Evolutionary conservation across 2,797 vertebrate genomes (phyloP), one percentile per base, ranked within the genome.

Genomic region (Heterohyrax brucei): DNA sequence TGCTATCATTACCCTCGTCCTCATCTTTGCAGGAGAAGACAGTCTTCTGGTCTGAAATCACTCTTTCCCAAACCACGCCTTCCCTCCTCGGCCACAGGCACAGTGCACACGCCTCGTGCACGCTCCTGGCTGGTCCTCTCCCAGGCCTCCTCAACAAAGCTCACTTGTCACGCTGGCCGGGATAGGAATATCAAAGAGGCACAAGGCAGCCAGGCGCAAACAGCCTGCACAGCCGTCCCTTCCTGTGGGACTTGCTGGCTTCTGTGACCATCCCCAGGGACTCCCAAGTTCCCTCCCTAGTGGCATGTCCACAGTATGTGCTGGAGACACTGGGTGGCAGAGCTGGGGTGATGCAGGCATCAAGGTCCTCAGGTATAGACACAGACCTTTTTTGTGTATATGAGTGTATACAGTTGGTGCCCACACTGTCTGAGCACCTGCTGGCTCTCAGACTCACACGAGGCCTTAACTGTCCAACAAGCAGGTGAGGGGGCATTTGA

Each of bases 301-400:
- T 7, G 30, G 64, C 21, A 22, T 0, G 9, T 3, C 24, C 79
- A 2, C 0, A 44, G n/a, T 9, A 0, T 16, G 68, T 4, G 4
- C 24, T 1, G 75, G 80, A n/a, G 73, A 68, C 22, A 1, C 2
- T 0, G 24, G 24, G 3, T 22, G 61, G 59, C 14, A 2, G 66
- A 39, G 68, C 39, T 1, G 48, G 73, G 28, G 44, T 1, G 16
- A 4, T 0, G 19, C 1, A 9, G 76, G n/a, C 4, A 0, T 8
- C 7, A 0, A 0, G 72, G 24, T 2, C 30, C 5, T 44, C 79
- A 30, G 4, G 0, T 10, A 53, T 33, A 28, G 48, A 16, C 33
- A 1, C 7, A 16, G 22, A 19, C 16, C 19, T 79, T 24, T 61
- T 0, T 0, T 4, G 73, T 21, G 68, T 16, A 10, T 16, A 30